These are phyloP conservation scores for Donacobius atricapilla DNA, from an alignment of 2,113 vertebrate genomes.

Conservation along the genomic window DNA sequence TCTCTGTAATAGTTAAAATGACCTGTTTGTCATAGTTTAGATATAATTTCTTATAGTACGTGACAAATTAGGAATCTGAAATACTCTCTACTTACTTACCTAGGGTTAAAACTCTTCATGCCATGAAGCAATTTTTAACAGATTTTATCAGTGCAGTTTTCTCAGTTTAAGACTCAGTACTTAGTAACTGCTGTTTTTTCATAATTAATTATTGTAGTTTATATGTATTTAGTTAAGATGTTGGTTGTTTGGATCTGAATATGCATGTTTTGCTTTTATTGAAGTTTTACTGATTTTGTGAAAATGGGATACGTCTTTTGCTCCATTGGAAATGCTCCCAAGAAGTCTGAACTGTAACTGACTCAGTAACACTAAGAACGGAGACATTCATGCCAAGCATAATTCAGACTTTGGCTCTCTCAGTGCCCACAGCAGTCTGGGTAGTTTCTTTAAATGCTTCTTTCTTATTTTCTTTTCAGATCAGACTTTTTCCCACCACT, in stretches of 20 bases:
- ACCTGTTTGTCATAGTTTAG: neutral
- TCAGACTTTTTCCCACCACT: neutral
- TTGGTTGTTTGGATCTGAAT: neutral
- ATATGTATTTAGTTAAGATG: neutral
- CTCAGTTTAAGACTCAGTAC: neutral
- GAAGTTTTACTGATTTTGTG: neutral
- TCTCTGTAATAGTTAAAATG: neutral
- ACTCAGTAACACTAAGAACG: neutral
- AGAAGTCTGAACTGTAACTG: neutral
- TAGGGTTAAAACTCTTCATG: neutral
- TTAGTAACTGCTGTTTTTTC: neutral
- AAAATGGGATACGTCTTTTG: neutral
- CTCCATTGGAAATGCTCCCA: neutral
- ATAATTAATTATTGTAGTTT: neutral
- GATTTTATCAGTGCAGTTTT: neutral
- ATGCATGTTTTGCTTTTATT: neutral
- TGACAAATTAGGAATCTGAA: neutral
- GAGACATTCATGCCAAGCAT: neutral
- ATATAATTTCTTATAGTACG: neutral
- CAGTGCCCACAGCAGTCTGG: neutral
- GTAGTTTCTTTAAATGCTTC: neutral
- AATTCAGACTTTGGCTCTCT: neutral
- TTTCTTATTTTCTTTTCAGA: slow-evolving; percentile 2
- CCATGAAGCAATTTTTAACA: neutral
- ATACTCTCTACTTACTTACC: neutral